phyloP scores from a whole-genome alignment of 2,797 vertebrate species.

The Acanthurus tractus region DNA sequence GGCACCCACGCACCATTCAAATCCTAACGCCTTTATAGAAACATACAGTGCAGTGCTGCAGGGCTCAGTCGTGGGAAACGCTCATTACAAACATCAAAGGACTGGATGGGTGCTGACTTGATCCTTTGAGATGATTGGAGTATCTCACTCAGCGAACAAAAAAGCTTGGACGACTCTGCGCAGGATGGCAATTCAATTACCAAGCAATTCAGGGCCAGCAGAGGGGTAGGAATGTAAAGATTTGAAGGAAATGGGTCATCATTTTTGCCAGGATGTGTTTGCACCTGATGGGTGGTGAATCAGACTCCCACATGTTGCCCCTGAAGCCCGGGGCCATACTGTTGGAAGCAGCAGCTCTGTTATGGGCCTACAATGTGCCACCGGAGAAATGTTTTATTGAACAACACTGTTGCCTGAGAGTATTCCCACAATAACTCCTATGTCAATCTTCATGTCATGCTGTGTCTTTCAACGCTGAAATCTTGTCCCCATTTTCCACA shows the following conservation, averaged over 20 bases:
- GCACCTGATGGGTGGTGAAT: constrained; percentile 53
- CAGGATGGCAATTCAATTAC: constrained; percentile 54
- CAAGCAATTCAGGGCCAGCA: constrained; percentile 31
- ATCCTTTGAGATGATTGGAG: constrained; percentile 69
- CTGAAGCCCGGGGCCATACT: constrained; percentile 45
- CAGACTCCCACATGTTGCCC: constrained; percentile 63
- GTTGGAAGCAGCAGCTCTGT: constrained; percentile 48
- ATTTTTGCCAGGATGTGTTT: constrained; percentile 61
- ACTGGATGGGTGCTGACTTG: constrained; percentile 58
- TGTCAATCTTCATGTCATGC: constrained; percentile 60
- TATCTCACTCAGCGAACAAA: constrained; percentile 54
- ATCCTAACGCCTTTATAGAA: constrained; percentile 64
- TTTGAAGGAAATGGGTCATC: constrained; percentile 68
- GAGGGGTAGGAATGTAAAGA: constrained; percentile 46
- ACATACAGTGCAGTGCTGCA: constrained; percentile 57
- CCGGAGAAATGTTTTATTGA: constrained; percentile 36
- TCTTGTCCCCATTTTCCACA: constrained; percentile 43
- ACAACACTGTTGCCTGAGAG: constrained; percentile 21
- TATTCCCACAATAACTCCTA: constrained; percentile 40
- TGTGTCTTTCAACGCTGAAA: constrained; percentile 35
- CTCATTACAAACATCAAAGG: constrained; percentile 79
- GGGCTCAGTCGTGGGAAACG: constrained; percentile 66
- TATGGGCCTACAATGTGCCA: constrained; percentile 32
- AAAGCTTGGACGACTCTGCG: constrained; percentile 42
- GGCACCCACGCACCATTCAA: constrained; percentile 65